Evolutionary conservation across 2,888 invertebrate genomes (phyloP), one percentile per base, ranked within the genome.

Genomic region (Linnaemya vulpina): DNA sequence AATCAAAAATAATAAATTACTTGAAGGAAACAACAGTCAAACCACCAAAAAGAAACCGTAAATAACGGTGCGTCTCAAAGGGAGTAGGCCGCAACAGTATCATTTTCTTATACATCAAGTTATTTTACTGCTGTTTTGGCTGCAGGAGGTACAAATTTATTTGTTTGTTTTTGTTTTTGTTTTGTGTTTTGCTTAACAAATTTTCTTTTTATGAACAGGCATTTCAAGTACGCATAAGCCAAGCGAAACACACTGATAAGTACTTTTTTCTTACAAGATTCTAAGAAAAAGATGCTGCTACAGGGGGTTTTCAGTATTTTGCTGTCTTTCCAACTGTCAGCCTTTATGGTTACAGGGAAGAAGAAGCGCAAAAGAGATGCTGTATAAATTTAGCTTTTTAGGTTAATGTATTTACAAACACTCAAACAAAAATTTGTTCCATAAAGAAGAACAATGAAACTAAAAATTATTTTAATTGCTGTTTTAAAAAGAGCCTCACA

Each of bases 381-480:
- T 11, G 17, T 35, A 35, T 49, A 58, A 58, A 60, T 71, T 65
- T 73, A 51, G 38, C 55, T 80, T 74, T 83, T 77, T 62, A 70
- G 55, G 53, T 71, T 75, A 58, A 75, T 58, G 70, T 70, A 38
- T 46, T 25, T 10, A 40, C 38, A 13, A 38, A 35, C 43, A 20
- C 68, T n/a, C 40, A 38, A 1, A 35, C 9, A 35, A 35, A 30
- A 1, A n/a, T 55, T 55, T 1, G 3, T 25, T 51, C 5, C 20
- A 55, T 7, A 7, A 65, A 13, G 25, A 70, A 62, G 20, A 63
- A 75, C 35, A 63, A 49, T 51, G n/a, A 60, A 40, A 70, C 11
- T 58, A 81, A 70, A 67, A 74, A 75, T 70, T 77, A 76, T 78
- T 78, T 83, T 87, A 81, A 87, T 83, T 83, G 87, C 73, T 83